Percentiles rank a stretch among this genome's conserved stretches.
phyloP scores from a whole-genome alignment of 2,113 vertebrate species.

The Canis aureus region DNA sequence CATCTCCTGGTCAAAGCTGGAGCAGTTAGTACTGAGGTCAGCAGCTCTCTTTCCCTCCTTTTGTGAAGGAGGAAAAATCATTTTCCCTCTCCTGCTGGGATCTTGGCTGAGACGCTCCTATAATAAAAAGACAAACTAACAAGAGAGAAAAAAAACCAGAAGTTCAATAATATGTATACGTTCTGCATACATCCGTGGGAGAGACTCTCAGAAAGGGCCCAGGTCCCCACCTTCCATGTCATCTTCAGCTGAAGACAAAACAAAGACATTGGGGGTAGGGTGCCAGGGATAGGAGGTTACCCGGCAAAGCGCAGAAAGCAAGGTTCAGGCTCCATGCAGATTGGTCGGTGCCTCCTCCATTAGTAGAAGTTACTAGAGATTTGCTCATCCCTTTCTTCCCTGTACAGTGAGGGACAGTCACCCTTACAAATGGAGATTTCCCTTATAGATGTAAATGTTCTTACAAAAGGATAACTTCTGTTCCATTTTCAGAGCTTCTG shows the following conservation, averaged over 20 bases:
- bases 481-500: neutral
- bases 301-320: neutral
- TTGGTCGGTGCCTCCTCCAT: neutral
- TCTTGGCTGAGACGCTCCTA: neutral
- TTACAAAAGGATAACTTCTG: neutral
- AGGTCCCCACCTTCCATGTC: neutral
- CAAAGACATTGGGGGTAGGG: neutral
- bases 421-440: neutral
- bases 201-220: neutral
- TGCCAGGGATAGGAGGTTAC: neutral
- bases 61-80: constrained; percentile 49
- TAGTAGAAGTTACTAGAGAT: neutral
- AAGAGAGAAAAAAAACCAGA: neutral
- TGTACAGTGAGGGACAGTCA: neutral
- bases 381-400: neutral
- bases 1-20: constrained; percentile 80
- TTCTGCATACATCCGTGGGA: neutral
- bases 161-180: neutral
- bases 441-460: neutral
- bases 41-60: constrained; percentile 90
- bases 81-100: neutral
- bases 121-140: neutral
- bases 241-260: neutral
- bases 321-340: neutral
- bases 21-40: constrained; percentile 72